A percentile compares a stretch with the other conserved stretches of the same genome.
Evolutionary conservation across 2,113 vertebrate genomes (phyloP).

Genomic region (Gracilinanus agilis): DNA sequence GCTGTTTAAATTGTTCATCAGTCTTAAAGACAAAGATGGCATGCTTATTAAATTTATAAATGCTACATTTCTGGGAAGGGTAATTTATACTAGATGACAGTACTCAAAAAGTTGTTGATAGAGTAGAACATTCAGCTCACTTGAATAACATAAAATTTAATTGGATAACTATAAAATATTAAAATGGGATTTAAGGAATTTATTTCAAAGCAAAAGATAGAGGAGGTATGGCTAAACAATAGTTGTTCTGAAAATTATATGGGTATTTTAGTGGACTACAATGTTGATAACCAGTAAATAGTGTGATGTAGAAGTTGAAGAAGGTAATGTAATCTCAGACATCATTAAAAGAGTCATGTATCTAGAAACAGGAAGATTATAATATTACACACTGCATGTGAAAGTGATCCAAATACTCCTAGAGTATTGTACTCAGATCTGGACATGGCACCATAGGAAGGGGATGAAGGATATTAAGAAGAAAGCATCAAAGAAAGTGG

Average conservation of each 20-base stretch:
- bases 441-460: not conserved
- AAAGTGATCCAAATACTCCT: not conserved
- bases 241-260: not conserved
- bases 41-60: not conserved
- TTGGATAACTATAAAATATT: not conserved
- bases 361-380: not conserved
- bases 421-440: not conserved
- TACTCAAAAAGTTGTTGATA: not conserved
- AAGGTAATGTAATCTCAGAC: not conserved
- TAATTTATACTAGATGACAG: not conserved
- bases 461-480: not conserved
- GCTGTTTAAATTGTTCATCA: not conserved
- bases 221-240: not conserved
- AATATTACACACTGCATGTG: not conserved
- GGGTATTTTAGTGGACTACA: not conserved
- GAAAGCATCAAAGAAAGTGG: too few relatives aligned
- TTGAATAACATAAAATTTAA: not conserved
- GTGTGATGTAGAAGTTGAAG: not conserved
- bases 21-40: not conserved
- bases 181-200: not conserved
- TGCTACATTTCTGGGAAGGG: not conserved
- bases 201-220: not conserved
- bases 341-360: not conserved
- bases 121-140: not conserved
- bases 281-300: not conserved